phyloP scores from a whole-genome alignment of 2,888 invertebrate species.

The Malthinus flaveolus region DNA sequence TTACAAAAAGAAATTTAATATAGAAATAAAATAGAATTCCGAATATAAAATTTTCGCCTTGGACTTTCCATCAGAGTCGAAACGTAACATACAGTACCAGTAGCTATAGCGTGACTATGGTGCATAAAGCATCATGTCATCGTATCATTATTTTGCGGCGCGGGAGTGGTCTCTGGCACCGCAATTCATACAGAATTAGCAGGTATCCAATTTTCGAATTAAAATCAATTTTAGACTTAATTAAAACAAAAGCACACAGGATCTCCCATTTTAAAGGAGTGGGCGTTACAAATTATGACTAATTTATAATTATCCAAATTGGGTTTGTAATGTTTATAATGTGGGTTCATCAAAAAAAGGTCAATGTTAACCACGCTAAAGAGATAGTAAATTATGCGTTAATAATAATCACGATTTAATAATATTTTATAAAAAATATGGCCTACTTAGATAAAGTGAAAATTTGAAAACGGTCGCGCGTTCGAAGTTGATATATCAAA shows the following conservation, averaged over 20 bases:
- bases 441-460: too few relatives aligned
- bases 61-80: conserved; percentile 4
- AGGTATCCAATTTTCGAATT: conserved; percentile 16
- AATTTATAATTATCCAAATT: conserved; percentile 37
- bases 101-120: conserved; percentile 24
- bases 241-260: conserved; percentile 9
- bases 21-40: too few relatives aligned
- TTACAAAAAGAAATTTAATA: too few relatives aligned
- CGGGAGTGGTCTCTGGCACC: conserved; percentile 22
- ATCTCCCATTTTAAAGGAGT: conserved; percentile 6
- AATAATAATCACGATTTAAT: not conserved
- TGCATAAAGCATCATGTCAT: conserved; percentile 22
- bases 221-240: not conserved
- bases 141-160: conserved; percentile 20
- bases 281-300: conserved; percentile 3
- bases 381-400: conserved; percentile 1
- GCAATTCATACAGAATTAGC: not conserved
- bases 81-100: conserved; percentile 27
- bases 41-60: conserved; percentile 8
- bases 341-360: conserved; percentile 28
- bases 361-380: conserved; percentile 37
- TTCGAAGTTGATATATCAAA: too few relatives aligned
- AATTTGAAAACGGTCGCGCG: too few relatives aligned
- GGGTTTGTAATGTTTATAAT: conserved; percentile 18
- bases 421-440: too few relatives aligned